A percentile compares a stretch with the other conserved stretches of the same genome.
phyloP scores from a whole-genome alignment of 92 coral and sea anemone genomes.

The Isaurus tuberculatus region DNA sequence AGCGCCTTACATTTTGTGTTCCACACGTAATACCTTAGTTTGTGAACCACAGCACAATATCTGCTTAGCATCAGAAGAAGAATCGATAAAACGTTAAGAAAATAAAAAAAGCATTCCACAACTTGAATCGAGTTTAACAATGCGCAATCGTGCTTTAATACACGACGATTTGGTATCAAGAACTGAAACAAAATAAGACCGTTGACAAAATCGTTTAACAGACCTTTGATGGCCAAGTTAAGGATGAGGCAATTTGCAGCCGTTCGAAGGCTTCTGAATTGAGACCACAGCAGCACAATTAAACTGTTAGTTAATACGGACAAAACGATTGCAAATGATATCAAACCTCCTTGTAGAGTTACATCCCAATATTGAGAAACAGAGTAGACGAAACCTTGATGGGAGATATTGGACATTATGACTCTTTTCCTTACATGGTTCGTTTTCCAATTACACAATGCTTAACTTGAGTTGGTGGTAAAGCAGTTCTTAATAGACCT shows the following conservation, averaged over 20 bases:
- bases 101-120: constrained; percentile 28
- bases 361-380: neutral
- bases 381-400: neutral
- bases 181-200: neutral
- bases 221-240: constrained; percentile 31
- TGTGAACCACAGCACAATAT: constrained; percentile 32
- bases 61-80: constrained; percentile 11
- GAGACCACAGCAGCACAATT: constrained; percentile 11
- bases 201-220: constrained; percentile 1
- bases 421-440: neutral
- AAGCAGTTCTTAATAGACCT: neutral
- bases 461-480: neutral
- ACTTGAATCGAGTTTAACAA: constrained; percentile 6
- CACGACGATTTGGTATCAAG: neutral
- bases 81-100: constrained; percentile 30
- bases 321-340: neutral
- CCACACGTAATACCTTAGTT: constrained; percentile 33
- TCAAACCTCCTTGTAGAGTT: neutral
- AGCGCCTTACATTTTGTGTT: constrained; percentile 15
- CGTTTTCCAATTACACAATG: neutral
- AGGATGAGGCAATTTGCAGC: constrained; percentile 39
- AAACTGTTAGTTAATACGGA: constrained; percentile 17
- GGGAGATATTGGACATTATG: neutral
- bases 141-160: neutral
- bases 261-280: constrained; percentile 4